Conservation (phyloP, 2,888 invertebrate species). For the Lissonota sp. region DNA sequence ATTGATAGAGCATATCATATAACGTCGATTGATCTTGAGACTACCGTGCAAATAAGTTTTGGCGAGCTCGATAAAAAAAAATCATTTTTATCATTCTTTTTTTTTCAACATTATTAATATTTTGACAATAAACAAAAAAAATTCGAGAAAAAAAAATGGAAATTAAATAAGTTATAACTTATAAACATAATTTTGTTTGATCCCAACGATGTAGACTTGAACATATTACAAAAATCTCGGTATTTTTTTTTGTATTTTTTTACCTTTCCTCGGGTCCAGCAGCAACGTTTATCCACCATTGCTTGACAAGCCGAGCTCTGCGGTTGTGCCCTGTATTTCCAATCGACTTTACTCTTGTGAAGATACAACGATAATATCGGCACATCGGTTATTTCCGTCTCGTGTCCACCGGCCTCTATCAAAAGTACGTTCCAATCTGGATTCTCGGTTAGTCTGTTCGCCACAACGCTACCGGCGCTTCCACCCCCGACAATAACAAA, state of each 20-base stretch:
- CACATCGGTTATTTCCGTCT: slow-evolving; percentile 94
- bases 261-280: slow-evolving; percentile 95
- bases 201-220: too few relatives aligned
- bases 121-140: too few relatives aligned
- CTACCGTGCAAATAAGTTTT: too few relatives aligned
- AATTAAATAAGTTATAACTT: too few relatives aligned
- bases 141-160: too few relatives aligned
- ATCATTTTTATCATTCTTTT: too few relatives aligned
- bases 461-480: slow-evolving; percentile 93
- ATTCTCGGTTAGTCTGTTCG: slow-evolving; percentile 91
- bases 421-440: slow-evolving; percentile 92
- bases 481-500: slow-evolving; percentile 94
- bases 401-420: slow-evolving; percentile 94
- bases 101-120: too few relatives aligned
- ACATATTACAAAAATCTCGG: neutral
- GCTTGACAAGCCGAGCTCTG: slow-evolving; percentile 94
- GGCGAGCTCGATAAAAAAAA: too few relatives aligned
- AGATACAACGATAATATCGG: slow-evolving; percentile 94
- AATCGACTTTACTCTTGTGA: slow-evolving; percentile 95
- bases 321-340: slow-evolving; percentile 96
- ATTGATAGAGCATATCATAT: slow-evolving; percentile 1
- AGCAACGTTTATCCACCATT: slow-evolving; percentile 92
- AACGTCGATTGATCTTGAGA: too few relatives aligned
- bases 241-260: neutral
- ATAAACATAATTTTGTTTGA: too few relatives aligned